Evolutionary conservation across 2,797 vertebrate species (phyloP), one percentile per base, ranked within the genome.

Genomic region (Gymnopithys bicolor): DNA sequence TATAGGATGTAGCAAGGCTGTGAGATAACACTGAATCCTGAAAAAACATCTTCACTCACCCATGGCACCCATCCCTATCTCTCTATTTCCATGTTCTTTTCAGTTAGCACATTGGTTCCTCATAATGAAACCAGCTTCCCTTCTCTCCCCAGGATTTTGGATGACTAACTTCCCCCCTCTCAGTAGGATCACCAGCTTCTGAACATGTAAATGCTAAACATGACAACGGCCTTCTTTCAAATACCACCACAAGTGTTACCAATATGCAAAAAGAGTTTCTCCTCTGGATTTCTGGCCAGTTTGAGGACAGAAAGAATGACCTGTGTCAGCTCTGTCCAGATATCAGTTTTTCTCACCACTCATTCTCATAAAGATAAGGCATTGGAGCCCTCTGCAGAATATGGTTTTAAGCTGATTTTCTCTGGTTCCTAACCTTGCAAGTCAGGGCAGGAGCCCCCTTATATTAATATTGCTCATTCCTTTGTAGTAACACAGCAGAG

Each of bases 11-110:
- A 83, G 45, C 60, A 75, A 89, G 35, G 23, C 67, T 90, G 66
- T 62, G 43, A 93, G 70, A 84, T 84, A 90, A 90, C 70, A 92
- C 52, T 62, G 53, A 95, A 90, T 64, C 33, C 37, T 64, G 69
- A 75, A 49, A 89, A 89, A 82, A 68, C 25, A 24, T 60, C 76
- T 93, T 94, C 56, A 37, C 22, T 87, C 35, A 66, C 14, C 32
- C 60, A 18, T 90, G 60, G 49, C 60, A 91, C 22, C 35, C n/a
- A 64, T 74, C 58, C 28, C 30, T 46, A 63, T 73, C 43, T 79
- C 84, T 71, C 14, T 69, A 2, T 76, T 86, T 64, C 58, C n/a
- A 13, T n/a, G 35, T 2, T 4, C 63, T 52, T 45, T 35, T 28
- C 75, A 10, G n/a, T 86, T 80, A 55, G 32, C 32, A 49, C 4